Base-by-base conservation (phyloP, 2,113 vertebrate species). In the Epinephelus moara region DNA sequence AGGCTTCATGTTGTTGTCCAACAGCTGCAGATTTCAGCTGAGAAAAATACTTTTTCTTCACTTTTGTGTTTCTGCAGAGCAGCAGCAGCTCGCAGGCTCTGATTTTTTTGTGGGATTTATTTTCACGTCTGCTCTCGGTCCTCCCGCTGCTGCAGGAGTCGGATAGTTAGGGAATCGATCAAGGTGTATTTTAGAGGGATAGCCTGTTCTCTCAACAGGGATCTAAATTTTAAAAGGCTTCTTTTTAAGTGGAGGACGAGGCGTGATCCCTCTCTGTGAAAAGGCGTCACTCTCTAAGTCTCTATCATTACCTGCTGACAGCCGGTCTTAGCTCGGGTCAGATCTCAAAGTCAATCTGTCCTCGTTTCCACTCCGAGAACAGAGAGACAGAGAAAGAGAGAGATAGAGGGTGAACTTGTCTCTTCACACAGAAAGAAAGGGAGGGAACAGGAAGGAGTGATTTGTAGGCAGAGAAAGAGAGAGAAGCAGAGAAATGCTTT, bases 361-460 rank as follows among this genome's bases (percentile, higher is more conserved):
- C 90, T 88, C 68, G 64, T 82, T 86, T 86, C 83, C 81, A 86
- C 88, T 63, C 19, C 2, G 27, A 86, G 78, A 82, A 81, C 72
- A 83, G 53, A 76, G 37, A 78, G 78, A 67, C 90, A 96, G 94
- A 95, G 94, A 30, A 93, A 95, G 70, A 45, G 5, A 45, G 74
- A 75, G 56, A 81, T 4, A 94, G 95, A 95, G 95, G 25, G 94
- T 95, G 96, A 95, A 95, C 93, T 94, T 11, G 93, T 95, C 95
- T 87, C 23, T 92, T 64, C 78, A 85, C 78, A 84, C 57, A 73
- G 61, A 64, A 55, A 40, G 30, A 61, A 19, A 33, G 27, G 61
- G 61, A 68, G 70, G 66, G 60, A 23, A 66, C 0, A 2, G 49
- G 40, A 52, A 60, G 17, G 33, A 74, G 84, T 52, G 74, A 79